Evolutionary conservation across 2,888 invertebrate genomes (phyloP), one percentile per base, ranked within the genome.

Genomic region (Rhingia rostrata): DNA sequence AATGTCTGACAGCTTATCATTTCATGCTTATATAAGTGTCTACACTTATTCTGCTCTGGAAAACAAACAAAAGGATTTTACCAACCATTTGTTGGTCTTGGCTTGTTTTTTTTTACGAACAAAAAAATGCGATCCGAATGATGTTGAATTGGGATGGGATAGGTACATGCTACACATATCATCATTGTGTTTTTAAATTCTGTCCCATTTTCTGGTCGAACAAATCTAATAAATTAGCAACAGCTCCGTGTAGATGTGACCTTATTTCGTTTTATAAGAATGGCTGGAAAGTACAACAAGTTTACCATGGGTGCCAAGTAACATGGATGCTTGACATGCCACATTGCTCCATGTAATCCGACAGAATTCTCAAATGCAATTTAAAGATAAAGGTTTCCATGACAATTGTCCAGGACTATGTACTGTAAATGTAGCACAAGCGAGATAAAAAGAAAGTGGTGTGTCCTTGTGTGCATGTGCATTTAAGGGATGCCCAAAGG

Each of bases 1-100:
- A 75, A 51, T 56, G 66, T 67, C 41, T 72, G 70, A 67, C 66
- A 66, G 72, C 72, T 77, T 82, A 82, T 72, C 75, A 82, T 77
- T 72, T 77, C 66, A 83, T 83, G 82, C 43, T 70, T 58, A 49
- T 70, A 37, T 32, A 61, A 72, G 60, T 56, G 74, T 61, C 60
- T 61, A 32, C 66, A 75, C 66, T 58, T 63, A 45, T 45, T 22
- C n/a, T 37, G 41, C 41, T 45, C 54, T 7, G 12, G 33, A 10
- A 37, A 43, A 43, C 7, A 41, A 41, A 64, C 64, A 64, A 74
- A 64, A 58, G 30, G 54, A 64, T n/a, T 73, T 54, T 12, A 39
- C 32, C 56, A 64, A 54, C 10, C 30, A 56, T 9, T n/a, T 45
- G 45, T 47, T 43, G 5, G 45, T 41, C 6, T 54, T 47, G 9